phyloP scores from a whole-genome alignment of 2,113 vertebrate genomes.

The Sminthopsis crassicaudata region DNA sequence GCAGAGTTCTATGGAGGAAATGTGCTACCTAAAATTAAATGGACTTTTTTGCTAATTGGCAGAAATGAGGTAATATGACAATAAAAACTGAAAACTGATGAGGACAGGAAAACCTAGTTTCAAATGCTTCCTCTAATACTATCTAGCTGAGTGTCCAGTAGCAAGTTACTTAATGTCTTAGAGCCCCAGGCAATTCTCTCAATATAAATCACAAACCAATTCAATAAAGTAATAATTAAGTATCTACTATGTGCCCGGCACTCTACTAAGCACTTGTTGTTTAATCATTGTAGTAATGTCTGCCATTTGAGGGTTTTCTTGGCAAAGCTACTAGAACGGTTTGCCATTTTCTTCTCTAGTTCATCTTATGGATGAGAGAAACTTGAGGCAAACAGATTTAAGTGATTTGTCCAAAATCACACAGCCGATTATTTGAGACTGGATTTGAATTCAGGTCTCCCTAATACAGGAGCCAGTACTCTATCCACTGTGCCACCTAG shows the following conservation, averaged over 20 bases:
- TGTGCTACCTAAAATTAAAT: not conserved
- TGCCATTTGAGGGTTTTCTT: not conserved
- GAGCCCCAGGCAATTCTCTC: not conserved
- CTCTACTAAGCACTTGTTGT: not conserved
- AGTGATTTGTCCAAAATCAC: not conserved
- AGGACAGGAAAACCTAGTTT: not conserved
- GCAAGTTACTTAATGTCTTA: not conserved
- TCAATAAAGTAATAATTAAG: not conserved
- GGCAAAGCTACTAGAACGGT: not conserved
- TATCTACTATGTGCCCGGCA: not conserved
- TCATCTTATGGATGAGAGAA: not conserved
- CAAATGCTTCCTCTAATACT: not conserved
- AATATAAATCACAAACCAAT: not conserved
- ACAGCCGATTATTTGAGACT: not conserved
- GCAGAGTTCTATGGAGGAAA: not conserved
- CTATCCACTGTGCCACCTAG: not conserved
- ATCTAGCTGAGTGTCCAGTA: not conserved
- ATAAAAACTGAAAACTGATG: not conserved
- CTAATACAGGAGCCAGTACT: not conserved
- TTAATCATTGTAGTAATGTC: not conserved
- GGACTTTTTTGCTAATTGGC: not conserved
- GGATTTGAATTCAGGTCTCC: not conserved
- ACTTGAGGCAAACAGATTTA: not conserved
- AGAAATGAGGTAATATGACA: not conserved
- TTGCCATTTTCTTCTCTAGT: not conserved